Base-by-base conservation (phyloP, 2,888 invertebrate genomes). In the Pseudococcus longispinus region DNA sequence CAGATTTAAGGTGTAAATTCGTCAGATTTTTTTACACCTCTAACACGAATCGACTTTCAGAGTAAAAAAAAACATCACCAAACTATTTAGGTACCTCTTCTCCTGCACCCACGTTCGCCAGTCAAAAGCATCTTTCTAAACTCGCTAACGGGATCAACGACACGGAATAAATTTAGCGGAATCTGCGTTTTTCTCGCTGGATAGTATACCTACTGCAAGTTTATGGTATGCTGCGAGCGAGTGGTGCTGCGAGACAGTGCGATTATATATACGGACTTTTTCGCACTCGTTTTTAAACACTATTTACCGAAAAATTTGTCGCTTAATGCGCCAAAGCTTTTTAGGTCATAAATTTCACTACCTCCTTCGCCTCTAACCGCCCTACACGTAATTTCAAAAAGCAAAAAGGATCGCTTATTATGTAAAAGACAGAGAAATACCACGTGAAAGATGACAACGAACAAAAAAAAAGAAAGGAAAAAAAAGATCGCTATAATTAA, bases 211-310 rank as follows among this genome's bases (percentile, higher is more conserved):
- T 26, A 65, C 2, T 13, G 15, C 15, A 70, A 70, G 70, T 70
- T 70, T 29, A 70, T 29, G 37, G 37, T 37, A 37, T 37, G 37
- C 37, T 37, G 37, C 37, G 37, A 37, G 32, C 32, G 32, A 32
- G 32, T 5, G 32, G 5, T 32, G 26, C 29, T 55, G 23, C 60
- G 60, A 60, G 60, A 60, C 60, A 60, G 23, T 20, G 23, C 60
- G 70, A 70, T 29, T 29, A 70, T 29, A n/a, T 29, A 13, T 29
- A 70, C 26, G 11, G 29, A 37, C 37, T 20, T 80, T 42, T 42
- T 80, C 42, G 77, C 77, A 80, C 42, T 80, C 77, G 77, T 80
- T 80, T 60, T 80, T 42, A 80, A 80, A 80, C 77, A 80, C 77
- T 42, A 80, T 80, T 80, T 80, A 80, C 77, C 37, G 77, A 42